phyloP scores from a whole-genome alignment of 1,140 invertebrate genomes.

The Drosophila carrolli region DNA sequence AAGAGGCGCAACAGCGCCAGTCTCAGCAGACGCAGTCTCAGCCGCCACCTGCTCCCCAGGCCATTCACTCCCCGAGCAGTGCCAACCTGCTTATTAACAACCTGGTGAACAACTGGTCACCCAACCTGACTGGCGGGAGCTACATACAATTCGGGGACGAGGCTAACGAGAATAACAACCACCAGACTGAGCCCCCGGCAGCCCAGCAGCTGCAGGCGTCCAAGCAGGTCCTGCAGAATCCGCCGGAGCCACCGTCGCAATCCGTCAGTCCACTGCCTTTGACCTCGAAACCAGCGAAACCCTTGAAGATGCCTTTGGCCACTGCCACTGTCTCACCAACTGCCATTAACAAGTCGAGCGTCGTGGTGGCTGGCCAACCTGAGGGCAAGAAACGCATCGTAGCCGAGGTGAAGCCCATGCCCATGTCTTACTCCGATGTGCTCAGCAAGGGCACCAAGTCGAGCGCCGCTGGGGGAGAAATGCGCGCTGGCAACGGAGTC shows the following conservation, averaged over 20 bases:
- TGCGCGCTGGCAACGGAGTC: slow-evolving; percentile 27
- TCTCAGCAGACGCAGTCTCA: slow-evolving; percentile 11
- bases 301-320: slow-evolving; percentile 31
- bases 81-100: slow-evolving; percentile 88
- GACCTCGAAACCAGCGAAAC: slow-evolving; percentile 29
- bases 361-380: slow-evolving; percentile 53
- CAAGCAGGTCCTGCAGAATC: slow-evolving; percentile 21
- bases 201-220: neutral
- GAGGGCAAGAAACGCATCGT: slow-evolving; percentile 89
- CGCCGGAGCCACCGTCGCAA: slow-evolving; percentile 20
- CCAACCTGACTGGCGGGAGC: slow-evolving; percentile 91
- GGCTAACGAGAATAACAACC: slow-evolving; percentile 69
- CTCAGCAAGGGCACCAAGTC: slow-evolving; percentile 87
- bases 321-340: slow-evolving; percentile 41
- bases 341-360: slow-evolving; percentile 71
- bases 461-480: slow-evolving; percentile 22
- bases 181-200: slow-evolving; percentile 17
- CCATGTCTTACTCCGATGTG: slow-evolving; percentile 93
- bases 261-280: slow-evolving; percentile 30
- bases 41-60: slow-evolving; percentile 17
- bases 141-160: slow-evolving; percentile 90
- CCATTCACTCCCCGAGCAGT: slow-evolving; percentile 44
- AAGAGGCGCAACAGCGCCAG: slow-evolving; percentile 15
- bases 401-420: slow-evolving; percentile 93
- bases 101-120: slow-evolving; percentile 92